phyloP scores from a whole-genome alignment of 1,140 invertebrate species.

The Drosophila pectinifera region DNA sequence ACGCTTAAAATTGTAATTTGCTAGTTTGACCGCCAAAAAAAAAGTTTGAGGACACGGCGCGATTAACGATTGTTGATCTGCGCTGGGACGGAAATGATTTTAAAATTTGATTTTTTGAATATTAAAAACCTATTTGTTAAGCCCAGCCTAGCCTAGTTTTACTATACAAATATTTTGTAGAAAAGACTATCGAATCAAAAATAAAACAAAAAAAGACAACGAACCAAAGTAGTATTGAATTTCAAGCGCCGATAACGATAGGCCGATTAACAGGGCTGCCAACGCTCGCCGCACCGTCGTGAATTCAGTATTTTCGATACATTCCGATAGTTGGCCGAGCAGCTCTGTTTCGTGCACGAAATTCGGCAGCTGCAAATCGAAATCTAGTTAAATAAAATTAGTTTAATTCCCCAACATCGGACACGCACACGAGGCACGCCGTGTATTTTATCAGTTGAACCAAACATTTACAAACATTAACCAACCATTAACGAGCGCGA shows the following conservation, averaged over 20 bases:
- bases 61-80: conserved; percentile 10
- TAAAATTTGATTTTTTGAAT: conserved; percentile 5
- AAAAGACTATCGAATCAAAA: conserved; percentile 33
- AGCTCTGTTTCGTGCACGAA: conserved; percentile 13
- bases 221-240: conserved; percentile 2
- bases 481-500: conserved; percentile 47
- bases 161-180: conserved; percentile 31
- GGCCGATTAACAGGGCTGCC: background rate
- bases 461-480: conserved; percentile 29
- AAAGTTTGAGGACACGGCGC: conserved; percentile 3
- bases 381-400: conserved; percentile 51
- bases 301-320: background rate
- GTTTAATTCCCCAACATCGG: conserved; percentile 38
- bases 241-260: conserved; percentile 15
- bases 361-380: conserved; percentile 21
- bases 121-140: conserved; percentile 15
- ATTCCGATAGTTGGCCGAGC: background rate
- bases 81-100: conserved; percentile 3
- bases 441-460: conserved; percentile 38
- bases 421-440: conserved; percentile 30
- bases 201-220: conserved; percentile 16
- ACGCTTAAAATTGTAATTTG: conserved; percentile 23
- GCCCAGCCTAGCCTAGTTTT: conserved; percentile 20
- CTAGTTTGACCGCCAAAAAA: conserved; percentile 34
- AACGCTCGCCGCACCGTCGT: background rate